A percentile compares a stretch with the other conserved stretches of the same genome.
These are phyloP conservation scores for Amblyraja radiata DNA, from an alignment of 2,797 vertebrate genomes.

Conservation along the genomic window DNA sequence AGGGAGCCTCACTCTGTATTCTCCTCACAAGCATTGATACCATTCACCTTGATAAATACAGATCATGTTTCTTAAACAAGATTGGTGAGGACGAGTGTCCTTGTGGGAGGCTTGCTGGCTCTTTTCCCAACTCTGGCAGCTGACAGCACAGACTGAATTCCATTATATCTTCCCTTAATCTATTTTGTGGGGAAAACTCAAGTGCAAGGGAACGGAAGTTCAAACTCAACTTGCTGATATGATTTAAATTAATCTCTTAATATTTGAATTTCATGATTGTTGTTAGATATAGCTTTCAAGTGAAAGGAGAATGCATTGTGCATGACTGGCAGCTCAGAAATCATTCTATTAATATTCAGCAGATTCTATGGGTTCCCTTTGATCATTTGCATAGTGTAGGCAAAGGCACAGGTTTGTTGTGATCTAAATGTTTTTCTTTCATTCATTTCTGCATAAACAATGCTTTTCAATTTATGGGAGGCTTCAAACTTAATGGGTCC, in stretches of 20 bases:
- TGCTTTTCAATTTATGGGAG: background rate
- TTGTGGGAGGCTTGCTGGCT: constrained; percentile 20
- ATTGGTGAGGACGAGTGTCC: background rate
- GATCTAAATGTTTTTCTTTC: background rate
- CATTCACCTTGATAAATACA: constrained; percentile 10
- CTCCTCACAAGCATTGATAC: background rate
- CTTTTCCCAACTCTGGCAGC: background rate
- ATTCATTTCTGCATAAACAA: background rate
- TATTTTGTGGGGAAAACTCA: background rate
- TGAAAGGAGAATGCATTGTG: background rate
- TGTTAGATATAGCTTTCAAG: background rate
- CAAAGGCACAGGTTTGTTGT: background rate
- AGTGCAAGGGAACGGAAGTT: background rate
- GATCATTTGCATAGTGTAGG: background rate
- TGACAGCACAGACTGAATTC: background rate
- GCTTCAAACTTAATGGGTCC: background rate
- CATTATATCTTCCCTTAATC: background rate
- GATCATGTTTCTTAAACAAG: background rate
- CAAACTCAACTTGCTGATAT: background rate
- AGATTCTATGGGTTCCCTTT: background rate
- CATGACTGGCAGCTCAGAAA: background rate
- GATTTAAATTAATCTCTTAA: background rate
- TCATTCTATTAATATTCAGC: background rate
- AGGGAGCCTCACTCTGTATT: background rate
- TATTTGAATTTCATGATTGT: background rate